phyloP scores from a whole-genome alignment of 2,888 invertebrate species.

The Drosophila neotestacea region DNA sequence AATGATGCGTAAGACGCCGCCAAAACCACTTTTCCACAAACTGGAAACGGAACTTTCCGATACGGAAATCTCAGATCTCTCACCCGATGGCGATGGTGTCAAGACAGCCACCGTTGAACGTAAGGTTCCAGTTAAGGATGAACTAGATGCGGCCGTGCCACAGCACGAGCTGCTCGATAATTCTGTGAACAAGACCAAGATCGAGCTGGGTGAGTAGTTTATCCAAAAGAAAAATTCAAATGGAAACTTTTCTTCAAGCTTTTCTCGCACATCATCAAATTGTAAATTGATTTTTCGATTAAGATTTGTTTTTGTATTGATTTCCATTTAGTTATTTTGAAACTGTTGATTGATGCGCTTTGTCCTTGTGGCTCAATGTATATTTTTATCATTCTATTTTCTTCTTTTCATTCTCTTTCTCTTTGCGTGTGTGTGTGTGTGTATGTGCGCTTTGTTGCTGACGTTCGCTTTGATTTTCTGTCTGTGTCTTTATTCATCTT shows the following conservation, averaged over 20 bases:
- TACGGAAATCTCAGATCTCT: conserved; percentile 93
- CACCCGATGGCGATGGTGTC: conserved; percentile 89
- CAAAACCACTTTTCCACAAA: conserved; percentile 89
- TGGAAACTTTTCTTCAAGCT: conserved; percentile 11
- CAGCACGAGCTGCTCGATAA: conserved; percentile 95
- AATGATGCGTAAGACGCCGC: conserved; percentile 90
- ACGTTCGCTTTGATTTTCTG: conserved; percentile 48
- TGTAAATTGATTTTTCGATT: background rate
- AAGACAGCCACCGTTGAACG: conserved; percentile 91
- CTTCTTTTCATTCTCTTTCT: conserved; percentile 33
- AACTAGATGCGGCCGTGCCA: conserved; percentile 94
- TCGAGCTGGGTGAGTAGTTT: conserved; percentile 88
- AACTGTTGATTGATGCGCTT: conserved; percentile 21
- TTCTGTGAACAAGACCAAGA: conserved; percentile 93
- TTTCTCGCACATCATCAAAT: conserved; percentile 19
- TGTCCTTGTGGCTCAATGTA: conserved; percentile 25
- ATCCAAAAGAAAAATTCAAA: background rate
- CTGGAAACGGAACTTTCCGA: conserved; percentile 92
- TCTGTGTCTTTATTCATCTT: conserved; percentile 49
- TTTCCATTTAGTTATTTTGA: background rate
- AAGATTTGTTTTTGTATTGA: background rate
- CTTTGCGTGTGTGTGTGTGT: conserved; percentile 22
- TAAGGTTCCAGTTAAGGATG: conserved; percentile 89
- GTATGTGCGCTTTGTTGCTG: conserved; percentile 50
- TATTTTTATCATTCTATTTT: conserved; percentile 27